phyloP scores from a whole-genome alignment of 2,797 vertebrate genomes.

The Setipinna tenuifilis region DNA sequence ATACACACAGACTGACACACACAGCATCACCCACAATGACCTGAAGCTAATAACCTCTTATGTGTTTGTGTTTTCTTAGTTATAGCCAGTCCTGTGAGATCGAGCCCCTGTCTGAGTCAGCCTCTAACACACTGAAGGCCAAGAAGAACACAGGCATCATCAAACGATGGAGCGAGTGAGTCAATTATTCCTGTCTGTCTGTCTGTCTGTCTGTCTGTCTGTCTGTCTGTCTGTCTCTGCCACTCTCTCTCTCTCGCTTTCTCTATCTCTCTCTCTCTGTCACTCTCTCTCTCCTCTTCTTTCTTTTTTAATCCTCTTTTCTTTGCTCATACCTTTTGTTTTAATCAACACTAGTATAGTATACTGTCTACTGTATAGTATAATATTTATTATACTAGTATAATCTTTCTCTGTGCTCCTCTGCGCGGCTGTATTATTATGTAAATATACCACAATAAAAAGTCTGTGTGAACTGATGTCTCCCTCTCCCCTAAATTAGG shows the following conservation, averaged over 20 bases:
- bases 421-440: not conserved
- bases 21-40: not conserved
- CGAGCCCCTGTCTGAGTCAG: slow-evolving; percentile 83
- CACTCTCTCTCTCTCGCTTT: too few relatives aligned
- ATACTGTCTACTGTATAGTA: too few relatives aligned
- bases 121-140: slow-evolving; percentile 83
- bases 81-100: slow-evolving; percentile 85
- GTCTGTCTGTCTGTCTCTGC: too few relatives aligned
- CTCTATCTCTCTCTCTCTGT: too few relatives aligned
- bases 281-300: not conserved
- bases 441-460: not conserved
- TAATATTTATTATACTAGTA: too few relatives aligned
- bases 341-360: too few relatives aligned
- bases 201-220: too few relatives aligned
- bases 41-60: not conserved
- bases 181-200: slow-evolving; percentile 41
- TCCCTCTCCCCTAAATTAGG: not conserved
- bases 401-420: not conserved
- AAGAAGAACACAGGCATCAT: slow-evolving; percentile 86
- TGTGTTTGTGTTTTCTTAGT: slow-evolving; percentile 59
- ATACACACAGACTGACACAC: too few relatives aligned
- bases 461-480: not conserved
- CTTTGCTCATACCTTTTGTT: too few relatives aligned
- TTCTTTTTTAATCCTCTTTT: not conserved
- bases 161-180: slow-evolving; percentile 91